phyloP scores from a whole-genome alignment of 2,797 vertebrate species.

The Corythornis leucogaster region DNA sequence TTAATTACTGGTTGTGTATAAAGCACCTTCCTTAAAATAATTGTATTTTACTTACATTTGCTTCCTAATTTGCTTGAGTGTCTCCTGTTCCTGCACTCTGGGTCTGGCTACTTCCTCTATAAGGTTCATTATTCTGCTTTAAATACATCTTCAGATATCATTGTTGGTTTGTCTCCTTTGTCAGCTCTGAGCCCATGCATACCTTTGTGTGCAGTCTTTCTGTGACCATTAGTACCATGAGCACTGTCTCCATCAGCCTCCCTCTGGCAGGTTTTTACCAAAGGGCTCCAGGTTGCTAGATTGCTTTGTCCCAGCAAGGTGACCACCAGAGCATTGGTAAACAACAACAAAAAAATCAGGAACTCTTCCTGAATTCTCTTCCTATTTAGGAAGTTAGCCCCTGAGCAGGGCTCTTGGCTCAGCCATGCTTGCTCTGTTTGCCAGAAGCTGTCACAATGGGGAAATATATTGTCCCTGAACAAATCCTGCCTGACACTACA shows the following conservation, averaged over 20 bases:
- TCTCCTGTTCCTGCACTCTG: not conserved
- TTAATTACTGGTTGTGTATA: conserved; percentile 40
- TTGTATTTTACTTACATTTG: conserved; percentile 2
- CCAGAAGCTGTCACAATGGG: conserved; percentile 9
- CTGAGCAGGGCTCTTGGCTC: not conserved
- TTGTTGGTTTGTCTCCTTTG: not conserved
- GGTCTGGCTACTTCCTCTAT: not conserved
- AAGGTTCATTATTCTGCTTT: not conserved
- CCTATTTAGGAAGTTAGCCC: conserved; percentile 17
- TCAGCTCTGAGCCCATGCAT: not conserved
- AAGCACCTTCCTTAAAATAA: conserved; percentile 20
- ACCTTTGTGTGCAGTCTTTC: not conserved
- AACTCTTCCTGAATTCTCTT: conserved; percentile 23
- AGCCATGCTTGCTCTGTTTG: not conserved
- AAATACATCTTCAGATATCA: not conserved
- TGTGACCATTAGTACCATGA: not conserved
- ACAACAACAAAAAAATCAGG: not conserved
- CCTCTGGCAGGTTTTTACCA: not conserved
- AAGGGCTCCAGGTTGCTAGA: not conserved
- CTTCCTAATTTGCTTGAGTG: conserved; percentile 26
- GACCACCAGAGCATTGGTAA: not conserved
- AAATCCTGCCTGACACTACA: not conserved
- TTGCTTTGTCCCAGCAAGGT: not conserved
- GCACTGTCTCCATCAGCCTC: not conserved
- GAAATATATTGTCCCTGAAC: conserved; percentile 14